Evolutionary conservation across 2,888 invertebrate species (phyloP), one percentile per base, ranked within the genome.

Genomic region (Petrolisthes manimaculis): DNA sequence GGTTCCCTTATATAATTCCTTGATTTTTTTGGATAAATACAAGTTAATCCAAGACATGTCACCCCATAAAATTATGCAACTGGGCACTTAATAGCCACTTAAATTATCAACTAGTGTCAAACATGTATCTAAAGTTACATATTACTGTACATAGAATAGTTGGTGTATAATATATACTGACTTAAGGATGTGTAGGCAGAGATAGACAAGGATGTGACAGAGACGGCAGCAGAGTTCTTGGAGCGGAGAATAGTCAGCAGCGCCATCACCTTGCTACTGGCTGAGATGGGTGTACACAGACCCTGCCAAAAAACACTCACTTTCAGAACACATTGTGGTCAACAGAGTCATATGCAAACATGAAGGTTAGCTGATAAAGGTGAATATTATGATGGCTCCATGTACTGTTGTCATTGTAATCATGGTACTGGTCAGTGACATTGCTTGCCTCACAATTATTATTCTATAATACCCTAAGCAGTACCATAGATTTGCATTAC

Each of bases 191-290:
- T 97, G 91, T 95, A 94, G 18, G 96, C 95, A 37, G 97, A 97
- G 89, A 97, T 95, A 56, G 95, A 94, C 97, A 97, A 97, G 3
- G 97, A 97, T 4, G 95, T 94, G 21, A 96, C 93, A 81, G 97
- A 97, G 0, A 97, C 95, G 0, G 96, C 95, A 91, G 96, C 95
- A 2, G 97, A 95, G 92, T 96, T 96, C 92, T 95, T 95, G 3
- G 95, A 94, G 86, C 94, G 94, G 37, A 96, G 92, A 91, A 97
- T 97, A 89, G 96, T 96, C 86, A 95, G 93, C 53, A 97, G 94
- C 92, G 97, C 97, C 21, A 96, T 94, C 3, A 96, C 94, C 94
- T 97, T 97, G 89, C 97, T 96, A 56, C 96, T 96, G 9, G 96
- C 96, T 91, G 97, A 96, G 91, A 97, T 95, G 0, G 97, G 97